phyloP scores from a whole-genome alignment of 2,113 vertebrate genomes.

The Hippoglossus stenolepis region DNA sequence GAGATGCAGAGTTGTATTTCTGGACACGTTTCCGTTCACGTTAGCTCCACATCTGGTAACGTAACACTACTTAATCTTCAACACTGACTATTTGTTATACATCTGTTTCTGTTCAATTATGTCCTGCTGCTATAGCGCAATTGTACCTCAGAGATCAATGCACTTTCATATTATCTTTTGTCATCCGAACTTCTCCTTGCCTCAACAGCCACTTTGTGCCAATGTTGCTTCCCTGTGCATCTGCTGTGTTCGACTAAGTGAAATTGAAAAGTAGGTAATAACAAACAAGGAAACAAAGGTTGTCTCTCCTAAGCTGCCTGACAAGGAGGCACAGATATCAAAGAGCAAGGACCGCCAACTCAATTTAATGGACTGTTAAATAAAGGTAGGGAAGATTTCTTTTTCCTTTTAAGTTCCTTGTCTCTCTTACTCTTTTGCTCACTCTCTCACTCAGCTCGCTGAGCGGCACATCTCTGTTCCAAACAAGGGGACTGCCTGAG shows the following conservation, averaged over 20 bases:
- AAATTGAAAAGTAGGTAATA: conserved; percentile 55
- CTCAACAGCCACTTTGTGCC: conserved; percentile 37
- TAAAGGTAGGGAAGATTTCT: conserved; percentile 38
- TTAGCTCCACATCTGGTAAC: conserved; percentile 14
- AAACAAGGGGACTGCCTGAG: conserved; percentile 63
- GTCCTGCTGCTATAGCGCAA: neutral
- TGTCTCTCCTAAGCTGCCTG: conserved; percentile 26
- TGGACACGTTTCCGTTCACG: neutral
- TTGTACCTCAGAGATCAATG: conserved; percentile 40
- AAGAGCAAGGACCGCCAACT: conserved; percentile 53
- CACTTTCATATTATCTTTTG: conserved; percentile 35
- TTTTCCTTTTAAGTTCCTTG: neutral
- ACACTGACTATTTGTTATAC: neutral
- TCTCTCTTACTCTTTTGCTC: conserved; percentile 10
- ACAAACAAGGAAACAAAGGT: conserved; percentile 43
- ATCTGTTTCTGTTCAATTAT: conserved; percentile 29
- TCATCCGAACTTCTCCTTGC: conserved; percentile 24
- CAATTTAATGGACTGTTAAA: conserved; percentile 68
- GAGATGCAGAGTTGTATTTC: neutral
- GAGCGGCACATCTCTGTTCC: conserved; percentile 56
- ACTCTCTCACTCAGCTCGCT: conserved; percentile 43
- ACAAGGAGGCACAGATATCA: conserved; percentile 63
- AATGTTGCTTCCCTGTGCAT: conserved; percentile 25
- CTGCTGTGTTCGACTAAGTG: conserved; percentile 42
- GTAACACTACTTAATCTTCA: conserved; percentile 7